Evolutionary conservation across 2,797 vertebrate genomes (phyloP).

Genomic region (Trachurus trachurus): DNA sequence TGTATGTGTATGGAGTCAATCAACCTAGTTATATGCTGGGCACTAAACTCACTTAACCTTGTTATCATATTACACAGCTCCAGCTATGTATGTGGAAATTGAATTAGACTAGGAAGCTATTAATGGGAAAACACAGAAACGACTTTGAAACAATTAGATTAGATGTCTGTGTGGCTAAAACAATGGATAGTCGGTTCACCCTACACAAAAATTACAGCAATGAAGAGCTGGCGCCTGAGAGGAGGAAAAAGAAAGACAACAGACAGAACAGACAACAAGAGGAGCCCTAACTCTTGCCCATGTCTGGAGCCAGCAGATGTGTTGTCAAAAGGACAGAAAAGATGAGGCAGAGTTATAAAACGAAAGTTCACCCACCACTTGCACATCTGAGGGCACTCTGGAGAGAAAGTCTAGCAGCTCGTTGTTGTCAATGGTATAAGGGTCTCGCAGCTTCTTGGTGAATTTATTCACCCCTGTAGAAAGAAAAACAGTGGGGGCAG

Average conservation of each 20-base stretch:
- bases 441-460: conserved; percentile 97
- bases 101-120: conserved; percentile 72
- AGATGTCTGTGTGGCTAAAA: conserved; percentile 56
- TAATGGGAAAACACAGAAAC: conserved; percentile 71
- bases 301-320: conserved; percentile 24
- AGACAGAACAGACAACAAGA: conserved; percentile 31
- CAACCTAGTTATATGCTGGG: conserved; percentile 70
- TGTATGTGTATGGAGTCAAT: conserved; percentile 75
- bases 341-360: conserved; percentile 35
- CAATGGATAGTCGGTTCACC: conserved; percentile 37
- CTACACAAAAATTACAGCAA: conserved; percentile 28
- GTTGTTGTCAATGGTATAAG: conserved; percentile 97
- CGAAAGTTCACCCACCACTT: conserved; percentile 91
- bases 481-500: conserved; percentile 26
- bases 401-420: conserved; percentile 98
- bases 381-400: conserved; percentile 97
- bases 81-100: conserved; percentile 72
- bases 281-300: conserved; percentile 24
- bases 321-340: conserved; percentile 41
- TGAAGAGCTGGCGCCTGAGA: conserved; percentile 27
- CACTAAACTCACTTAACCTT: conserved; percentile 81
- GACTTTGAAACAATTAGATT: conserved; percentile 65
- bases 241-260: conserved; percentile 16
- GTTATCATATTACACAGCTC: conserved; percentile 73
- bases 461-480: conserved; percentile 96